Conservation (phyloP, 2,113 vertebrate species). For the Cebus imitator region DNA sequence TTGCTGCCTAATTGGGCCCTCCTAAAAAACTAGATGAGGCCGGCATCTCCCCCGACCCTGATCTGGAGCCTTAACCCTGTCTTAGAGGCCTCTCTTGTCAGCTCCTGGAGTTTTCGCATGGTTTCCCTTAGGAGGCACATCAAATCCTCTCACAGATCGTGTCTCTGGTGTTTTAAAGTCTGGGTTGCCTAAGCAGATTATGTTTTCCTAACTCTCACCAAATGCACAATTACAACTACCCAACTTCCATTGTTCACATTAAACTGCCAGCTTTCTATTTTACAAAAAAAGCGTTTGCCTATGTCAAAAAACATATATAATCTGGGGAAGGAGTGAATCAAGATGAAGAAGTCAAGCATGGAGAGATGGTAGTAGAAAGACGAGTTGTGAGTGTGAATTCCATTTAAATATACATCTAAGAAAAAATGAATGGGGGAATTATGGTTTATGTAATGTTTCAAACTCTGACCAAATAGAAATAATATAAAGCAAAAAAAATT, state of each 20-base stretch:
- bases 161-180: background rate
- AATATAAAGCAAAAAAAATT: background rate
- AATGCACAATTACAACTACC: background rate
- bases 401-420: background rate
- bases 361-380: background rate
- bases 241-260: background rate
- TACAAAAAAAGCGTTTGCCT: background rate
- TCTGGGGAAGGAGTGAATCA: background rate
- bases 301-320: background rate
- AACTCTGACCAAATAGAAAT: background rate
- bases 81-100: background rate
- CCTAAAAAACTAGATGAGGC: background rate
- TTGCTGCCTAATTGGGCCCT: background rate
- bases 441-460: background rate
- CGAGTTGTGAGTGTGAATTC: background rate
- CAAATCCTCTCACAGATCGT: background rate
- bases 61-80: background rate
- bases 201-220: background rate
- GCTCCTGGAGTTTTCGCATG: background rate
- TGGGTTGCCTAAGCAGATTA: background rate
- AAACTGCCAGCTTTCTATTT: background rate
- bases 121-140: background rate
- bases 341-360: constrained; percentile 15
- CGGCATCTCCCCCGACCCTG: background rate
- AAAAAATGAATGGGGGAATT: background rate